Evolutionary conservation across 1,140 invertebrate species (phyloP).

Genomic region (Drosophila melanica): DNA sequence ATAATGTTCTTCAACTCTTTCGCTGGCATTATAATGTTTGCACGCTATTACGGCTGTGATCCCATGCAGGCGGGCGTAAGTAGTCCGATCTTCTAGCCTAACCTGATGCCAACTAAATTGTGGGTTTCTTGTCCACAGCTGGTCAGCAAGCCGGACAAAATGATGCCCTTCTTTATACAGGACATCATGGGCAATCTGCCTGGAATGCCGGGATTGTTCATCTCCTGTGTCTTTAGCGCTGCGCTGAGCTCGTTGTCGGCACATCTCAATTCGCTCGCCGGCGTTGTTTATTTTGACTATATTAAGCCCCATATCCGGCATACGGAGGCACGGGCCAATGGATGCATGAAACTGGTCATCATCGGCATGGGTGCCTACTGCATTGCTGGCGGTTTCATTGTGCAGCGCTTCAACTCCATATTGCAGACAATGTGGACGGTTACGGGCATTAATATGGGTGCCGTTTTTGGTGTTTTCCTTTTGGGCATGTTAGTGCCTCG

Average conservation of each 20-base stretch:
- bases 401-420: constrained; percentile 87
- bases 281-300: constrained; percentile 90
- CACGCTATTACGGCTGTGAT: constrained; percentile 90
- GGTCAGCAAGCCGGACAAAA: constrained; percentile 85
- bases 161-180: constrained; percentile 88
- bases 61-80: constrained; percentile 87
- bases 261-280: constrained; percentile 89
- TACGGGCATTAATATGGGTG: constrained; percentile 88
- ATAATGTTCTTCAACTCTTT: constrained; percentile 86
- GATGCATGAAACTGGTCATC: constrained; percentile 87
- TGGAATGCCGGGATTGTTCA: constrained; percentile 88
- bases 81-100: neutral
- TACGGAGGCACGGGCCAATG: constrained; percentile 86
- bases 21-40: constrained; percentile 90
- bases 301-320: constrained; percentile 86
- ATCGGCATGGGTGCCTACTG: constrained; percentile 86
- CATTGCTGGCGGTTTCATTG: constrained; percentile 86
- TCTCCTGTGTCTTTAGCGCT: constrained; percentile 89
- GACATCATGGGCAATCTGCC: constrained; percentile 86
- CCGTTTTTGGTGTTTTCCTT: constrained; percentile 89
- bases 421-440: constrained; percentile 87
- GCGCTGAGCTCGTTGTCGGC: constrained; percentile 89
- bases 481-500: constrained; percentile 90
- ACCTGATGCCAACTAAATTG: neutral
- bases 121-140: constrained; percentile 48